phyloP scores from a whole-genome alignment of 2,113 vertebrate genomes.

The Colistium nudipinnis region DNA sequence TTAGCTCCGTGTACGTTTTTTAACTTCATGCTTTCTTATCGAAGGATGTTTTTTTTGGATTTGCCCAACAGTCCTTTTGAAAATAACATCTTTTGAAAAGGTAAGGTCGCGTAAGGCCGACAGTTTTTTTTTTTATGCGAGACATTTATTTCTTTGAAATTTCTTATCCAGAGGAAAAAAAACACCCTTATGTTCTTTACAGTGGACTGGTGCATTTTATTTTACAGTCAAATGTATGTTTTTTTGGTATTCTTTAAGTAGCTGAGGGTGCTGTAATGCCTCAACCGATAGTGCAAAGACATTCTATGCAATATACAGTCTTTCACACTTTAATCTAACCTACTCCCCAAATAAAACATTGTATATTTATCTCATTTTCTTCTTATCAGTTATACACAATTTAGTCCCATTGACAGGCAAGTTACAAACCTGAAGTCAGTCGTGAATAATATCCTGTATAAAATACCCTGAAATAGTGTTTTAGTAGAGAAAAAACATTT shows the following conservation, averaged over 20 bases:
- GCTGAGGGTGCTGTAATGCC: conserved; percentile 23
- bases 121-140: conserved; percentile 11
- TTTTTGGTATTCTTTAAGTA: conserved; percentile 33
- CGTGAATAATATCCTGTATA: conserved; percentile 5
- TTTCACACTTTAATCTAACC: conserved; percentile 65
- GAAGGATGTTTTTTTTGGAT: conserved; percentile 8
- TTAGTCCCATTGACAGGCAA: not conserved
- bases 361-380: conserved; percentile 39
- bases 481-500: conserved; percentile 19
- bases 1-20: conserved; percentile 23
- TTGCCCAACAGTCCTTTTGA: conserved; percentile 15
- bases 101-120: not conserved
- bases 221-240: conserved; percentile 22
- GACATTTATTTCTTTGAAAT: conserved; percentile 12
- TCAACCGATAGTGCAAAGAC: conserved; percentile 46
- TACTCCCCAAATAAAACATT: conserved; percentile 77
- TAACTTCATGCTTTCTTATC: conserved; percentile 34
- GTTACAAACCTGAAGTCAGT: not conserved
- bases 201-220: conserved; percentile 25
- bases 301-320: conserved; percentile 78
- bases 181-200: not conserved
- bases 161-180: conserved; percentile 18
- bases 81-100: conserved; percentile 15
- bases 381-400: conserved; percentile 12
- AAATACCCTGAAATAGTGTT: conserved; percentile 32